These are phyloP conservation scores for Sclerodermus sp. DNA, from an alignment of 2,888 invertebrate species.

Conservation along the genomic window DNA sequence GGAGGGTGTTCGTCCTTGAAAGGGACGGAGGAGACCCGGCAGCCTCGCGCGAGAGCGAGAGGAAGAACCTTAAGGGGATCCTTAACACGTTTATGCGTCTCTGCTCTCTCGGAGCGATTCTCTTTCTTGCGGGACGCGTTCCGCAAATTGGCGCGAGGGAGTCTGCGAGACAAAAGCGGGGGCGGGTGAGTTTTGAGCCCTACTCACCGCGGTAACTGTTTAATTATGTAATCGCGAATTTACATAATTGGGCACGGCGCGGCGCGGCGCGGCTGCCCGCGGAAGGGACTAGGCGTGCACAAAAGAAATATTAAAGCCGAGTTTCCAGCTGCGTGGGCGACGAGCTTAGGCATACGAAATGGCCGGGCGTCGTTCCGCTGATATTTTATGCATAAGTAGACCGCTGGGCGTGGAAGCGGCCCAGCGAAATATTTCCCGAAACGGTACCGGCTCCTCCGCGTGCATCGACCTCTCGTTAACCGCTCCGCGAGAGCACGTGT, in stretches of 20 bases:
- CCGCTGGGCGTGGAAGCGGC: too few species aligned
- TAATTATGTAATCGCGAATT: constrained; percentile 49
- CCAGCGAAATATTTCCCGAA: too few species aligned
- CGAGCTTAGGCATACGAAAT: constrained; percentile 9
- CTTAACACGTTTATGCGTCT: too few species aligned
- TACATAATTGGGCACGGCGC: constrained; percentile 45
- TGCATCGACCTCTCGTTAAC: too few species aligned
- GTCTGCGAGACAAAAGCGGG: too few species aligned
- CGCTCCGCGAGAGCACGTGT: too few species aligned
- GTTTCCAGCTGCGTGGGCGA: constrained; percentile 22
- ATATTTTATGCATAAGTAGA: not conserved
- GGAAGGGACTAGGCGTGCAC: constrained; percentile 15
- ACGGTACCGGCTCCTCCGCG: too few species aligned
- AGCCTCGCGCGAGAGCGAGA: not conserved
- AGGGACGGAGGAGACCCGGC: too few species aligned
- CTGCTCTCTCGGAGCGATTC: too few species aligned
- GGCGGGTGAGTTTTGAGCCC: constrained; percentile 18
- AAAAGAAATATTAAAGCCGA: constrained; percentile 27
- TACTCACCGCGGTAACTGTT: constrained; percentile 38
- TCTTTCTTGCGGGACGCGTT: too few species aligned
- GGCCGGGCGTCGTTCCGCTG: not conserved
- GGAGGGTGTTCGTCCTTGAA: too few species aligned
- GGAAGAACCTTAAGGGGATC: not conserved
- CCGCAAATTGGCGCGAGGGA: too few species aligned
- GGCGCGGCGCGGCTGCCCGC: constrained; percentile 9